phyloP scores from a whole-genome alignment of 2,888 invertebrate species.

The Cremastinae sp. region DNA sequence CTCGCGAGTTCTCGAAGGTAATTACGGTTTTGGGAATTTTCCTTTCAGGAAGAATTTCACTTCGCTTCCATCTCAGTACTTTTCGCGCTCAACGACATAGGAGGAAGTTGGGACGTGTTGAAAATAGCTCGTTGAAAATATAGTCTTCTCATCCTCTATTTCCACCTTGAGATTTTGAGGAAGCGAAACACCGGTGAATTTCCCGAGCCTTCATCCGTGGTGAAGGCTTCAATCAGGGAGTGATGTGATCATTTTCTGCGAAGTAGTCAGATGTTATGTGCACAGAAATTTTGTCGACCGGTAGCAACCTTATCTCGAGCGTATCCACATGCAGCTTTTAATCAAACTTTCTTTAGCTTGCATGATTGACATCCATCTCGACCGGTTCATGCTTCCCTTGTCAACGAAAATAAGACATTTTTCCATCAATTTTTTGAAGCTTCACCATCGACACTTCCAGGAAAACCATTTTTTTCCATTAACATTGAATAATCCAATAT shows the following conservation, averaged over 20 bases:
- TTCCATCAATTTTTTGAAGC: no score
- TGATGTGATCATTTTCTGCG: conserved; percentile 43
- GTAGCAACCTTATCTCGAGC: not conserved
- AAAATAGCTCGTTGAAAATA: conserved; percentile 24
- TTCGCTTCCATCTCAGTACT: not conserved
- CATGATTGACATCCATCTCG: conserved; percentile 33
- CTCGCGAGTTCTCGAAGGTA: conserved; percentile 5
- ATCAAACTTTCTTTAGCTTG: conserved; percentile 44
- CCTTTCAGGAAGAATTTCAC: conserved; percentile 20
- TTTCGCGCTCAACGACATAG: not conserved
- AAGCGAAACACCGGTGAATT: not conserved
- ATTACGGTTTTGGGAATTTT: conserved; percentile 3
- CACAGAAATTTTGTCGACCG: not conserved
- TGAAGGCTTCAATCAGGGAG: conserved; percentile 29
- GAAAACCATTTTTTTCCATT: no score
- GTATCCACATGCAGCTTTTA: conserved; percentile 32
- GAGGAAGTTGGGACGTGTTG: conserved; percentile 22
- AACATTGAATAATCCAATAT: no score
- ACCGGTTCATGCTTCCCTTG: no score
- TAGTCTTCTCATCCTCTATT: not conserved
- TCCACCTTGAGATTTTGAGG: not conserved
- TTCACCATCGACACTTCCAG: no score
- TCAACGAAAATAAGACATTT: no score
- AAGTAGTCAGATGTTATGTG: not conserved
- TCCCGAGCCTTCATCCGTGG: conserved; percentile 13